These are phyloP conservation scores for Hippotragus niger DNA, from an alignment of 2,113 vertebrate species.

Conservation along the genomic window DNA sequence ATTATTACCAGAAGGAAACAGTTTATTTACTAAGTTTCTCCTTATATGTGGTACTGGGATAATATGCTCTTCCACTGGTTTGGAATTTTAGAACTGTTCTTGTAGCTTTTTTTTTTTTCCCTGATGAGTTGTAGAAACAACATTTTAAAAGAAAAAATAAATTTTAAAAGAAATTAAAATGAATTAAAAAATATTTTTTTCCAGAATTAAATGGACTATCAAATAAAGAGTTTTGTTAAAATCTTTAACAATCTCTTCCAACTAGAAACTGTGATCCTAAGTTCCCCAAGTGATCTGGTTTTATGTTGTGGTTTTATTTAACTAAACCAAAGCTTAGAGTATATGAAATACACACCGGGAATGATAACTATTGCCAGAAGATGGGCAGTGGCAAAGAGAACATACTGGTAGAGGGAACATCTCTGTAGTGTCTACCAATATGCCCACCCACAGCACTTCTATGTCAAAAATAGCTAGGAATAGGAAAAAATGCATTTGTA, in stretches of 20 bases:
- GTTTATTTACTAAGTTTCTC: neutral
- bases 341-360: neutral
- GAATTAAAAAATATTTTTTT: constrained; percentile 17
- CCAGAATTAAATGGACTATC: neutral
- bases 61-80: neutral
- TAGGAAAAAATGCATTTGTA: neutral
- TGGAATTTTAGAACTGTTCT: neutral
- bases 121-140: neutral
- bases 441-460: too few relatives aligned
- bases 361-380: neutral
- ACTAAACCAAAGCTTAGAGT: neutral
- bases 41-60: neutral
- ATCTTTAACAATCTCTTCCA: neutral
- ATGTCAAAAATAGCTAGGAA: neutral
- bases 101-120: neutral
- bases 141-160: neutral
- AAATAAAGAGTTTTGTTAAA: constrained; percentile 23
- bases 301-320: neutral
- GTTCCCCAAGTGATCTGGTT: neutral
- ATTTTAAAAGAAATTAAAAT: neutral
- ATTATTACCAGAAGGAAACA: neutral
- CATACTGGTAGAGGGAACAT: neutral
- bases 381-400: neutral
- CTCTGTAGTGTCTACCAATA: neutral
- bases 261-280: neutral